Evolutionary conservation across 2,888 invertebrate genomes (phyloP).

Genomic region (Saturnia japonica): DNA sequence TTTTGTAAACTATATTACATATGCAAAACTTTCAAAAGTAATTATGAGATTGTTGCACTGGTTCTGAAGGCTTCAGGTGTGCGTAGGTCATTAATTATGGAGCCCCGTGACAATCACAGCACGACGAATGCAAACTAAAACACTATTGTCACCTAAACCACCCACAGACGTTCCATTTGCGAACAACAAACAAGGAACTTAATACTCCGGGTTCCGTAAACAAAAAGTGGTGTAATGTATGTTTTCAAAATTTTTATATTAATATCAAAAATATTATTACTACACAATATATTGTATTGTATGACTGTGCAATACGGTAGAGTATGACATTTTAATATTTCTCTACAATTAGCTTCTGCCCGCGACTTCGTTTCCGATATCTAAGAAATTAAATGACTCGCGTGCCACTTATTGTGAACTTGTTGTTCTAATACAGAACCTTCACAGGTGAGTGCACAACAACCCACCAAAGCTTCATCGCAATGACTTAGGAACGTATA

Average conservation of each 20-base stretch:
- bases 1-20: too few species aligned
- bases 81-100: slow-evolving; percentile 78
- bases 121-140: slow-evolving; percentile 80
- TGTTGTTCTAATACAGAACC: too few species aligned
- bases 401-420: too few species aligned
- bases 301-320: neutral
- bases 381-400: too few species aligned
- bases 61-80: slow-evolving; percentile 28
- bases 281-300: too few species aligned
- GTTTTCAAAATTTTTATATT: too few species aligned
- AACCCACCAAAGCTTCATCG: too few species aligned
- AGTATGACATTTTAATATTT: neutral
- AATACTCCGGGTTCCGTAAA: slow-evolving; percentile 15
- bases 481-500: too few species aligned
- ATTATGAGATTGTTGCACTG: neutral
- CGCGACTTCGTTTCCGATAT: neutral
- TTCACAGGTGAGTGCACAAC: too few species aligned
- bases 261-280: too few species aligned
- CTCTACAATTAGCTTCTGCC: too few species aligned
- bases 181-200: slow-evolving; percentile 32
- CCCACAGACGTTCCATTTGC: slow-evolving; percentile 57
- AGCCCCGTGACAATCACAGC: slow-evolving; percentile 51
- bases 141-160: slow-evolving; percentile 74
- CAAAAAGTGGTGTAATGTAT: too few species aligned
- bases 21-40: neutral